phyloP scores from a whole-genome alignment of 2,113 vertebrate species.

The Leucosticte australis region DNA sequence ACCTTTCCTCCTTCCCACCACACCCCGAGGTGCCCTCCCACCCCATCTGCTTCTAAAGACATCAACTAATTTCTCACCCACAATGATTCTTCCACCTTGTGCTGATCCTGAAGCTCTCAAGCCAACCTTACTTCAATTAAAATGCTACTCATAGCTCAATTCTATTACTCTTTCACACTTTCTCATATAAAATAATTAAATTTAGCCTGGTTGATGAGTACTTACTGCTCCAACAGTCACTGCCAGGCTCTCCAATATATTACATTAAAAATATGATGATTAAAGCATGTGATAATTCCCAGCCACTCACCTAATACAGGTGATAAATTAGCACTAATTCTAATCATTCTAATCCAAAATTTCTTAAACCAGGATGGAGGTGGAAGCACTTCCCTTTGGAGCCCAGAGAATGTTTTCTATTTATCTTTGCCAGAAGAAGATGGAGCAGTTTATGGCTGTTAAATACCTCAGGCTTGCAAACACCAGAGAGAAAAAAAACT shows the following conservation, averaged over 20 bases:
- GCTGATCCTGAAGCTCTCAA: not conserved
- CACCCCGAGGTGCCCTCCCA: not conserved
- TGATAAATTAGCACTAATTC: not conserved
- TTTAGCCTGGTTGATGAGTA: not conserved
- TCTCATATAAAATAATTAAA: not conserved
- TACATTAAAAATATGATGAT: not conserved
- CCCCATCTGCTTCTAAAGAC: not conserved
- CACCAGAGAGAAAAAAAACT: not conserved
- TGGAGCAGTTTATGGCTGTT: not conserved
- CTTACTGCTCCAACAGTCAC: not conserved
- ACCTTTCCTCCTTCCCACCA: not conserved
- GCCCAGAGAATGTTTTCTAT: not conserved
- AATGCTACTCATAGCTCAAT: not conserved
- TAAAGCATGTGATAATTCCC: not conserved
- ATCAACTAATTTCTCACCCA: not conserved
- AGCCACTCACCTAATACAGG: not conserved
- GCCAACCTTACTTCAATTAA: not conserved
- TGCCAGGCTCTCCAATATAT: not conserved
- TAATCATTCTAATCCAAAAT: not conserved
- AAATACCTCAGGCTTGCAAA: not conserved
- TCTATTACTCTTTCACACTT: not conserved
- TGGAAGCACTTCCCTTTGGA: not conserved
- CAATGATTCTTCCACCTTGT: fast-evolving
- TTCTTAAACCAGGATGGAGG: not conserved
- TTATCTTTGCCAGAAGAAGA: not conserved